These are phyloP conservation scores for Lacerta viridis DNA, from an alignment of 2,797 vertebrate genomes.

Conservation along the genomic window DNA sequence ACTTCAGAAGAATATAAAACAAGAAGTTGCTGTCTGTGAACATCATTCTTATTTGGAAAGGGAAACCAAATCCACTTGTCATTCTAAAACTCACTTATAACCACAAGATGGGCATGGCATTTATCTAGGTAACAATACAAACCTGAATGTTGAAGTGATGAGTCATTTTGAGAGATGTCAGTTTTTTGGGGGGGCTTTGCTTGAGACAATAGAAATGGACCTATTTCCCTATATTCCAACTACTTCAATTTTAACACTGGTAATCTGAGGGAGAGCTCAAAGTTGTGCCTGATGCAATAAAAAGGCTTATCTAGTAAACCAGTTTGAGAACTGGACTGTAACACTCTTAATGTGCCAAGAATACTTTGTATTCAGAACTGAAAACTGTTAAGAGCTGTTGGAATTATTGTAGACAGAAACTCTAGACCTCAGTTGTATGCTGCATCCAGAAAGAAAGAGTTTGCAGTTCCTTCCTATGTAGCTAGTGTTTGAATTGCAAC, in stretches of 20 bases:
- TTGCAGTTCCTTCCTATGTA: not conserved
- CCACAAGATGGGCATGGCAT: not conserved
- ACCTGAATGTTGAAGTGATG: not conserved
- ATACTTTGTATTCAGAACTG: not conserved
- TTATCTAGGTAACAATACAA: not conserved
- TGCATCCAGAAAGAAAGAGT: not conserved
- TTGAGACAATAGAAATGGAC: not conserved
- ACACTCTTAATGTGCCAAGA: not conserved
- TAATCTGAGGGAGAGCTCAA: not conserved
- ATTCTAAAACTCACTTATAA: slow-evolving; percentile 9
- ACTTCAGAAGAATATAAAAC: slow-evolving; percentile 33
- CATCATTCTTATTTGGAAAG: not conserved
- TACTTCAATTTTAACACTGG: not conserved
- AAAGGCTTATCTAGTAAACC: not conserved
- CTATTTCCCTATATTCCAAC: not conserved
- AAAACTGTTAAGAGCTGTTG: not conserved
- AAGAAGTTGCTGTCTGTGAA: not conserved
- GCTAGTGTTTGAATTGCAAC: not conserved
- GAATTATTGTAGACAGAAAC: not conserved
- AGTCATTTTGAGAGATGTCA: too few species aligned
- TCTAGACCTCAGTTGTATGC: not conserved
- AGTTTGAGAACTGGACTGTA: not conserved
- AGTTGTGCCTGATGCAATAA: not conserved
- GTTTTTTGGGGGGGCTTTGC: not conserved
- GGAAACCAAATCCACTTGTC: not conserved